phyloP scores from a whole-genome alignment of 2,113 vertebrate species.

The Amphiprion percula region DNA sequence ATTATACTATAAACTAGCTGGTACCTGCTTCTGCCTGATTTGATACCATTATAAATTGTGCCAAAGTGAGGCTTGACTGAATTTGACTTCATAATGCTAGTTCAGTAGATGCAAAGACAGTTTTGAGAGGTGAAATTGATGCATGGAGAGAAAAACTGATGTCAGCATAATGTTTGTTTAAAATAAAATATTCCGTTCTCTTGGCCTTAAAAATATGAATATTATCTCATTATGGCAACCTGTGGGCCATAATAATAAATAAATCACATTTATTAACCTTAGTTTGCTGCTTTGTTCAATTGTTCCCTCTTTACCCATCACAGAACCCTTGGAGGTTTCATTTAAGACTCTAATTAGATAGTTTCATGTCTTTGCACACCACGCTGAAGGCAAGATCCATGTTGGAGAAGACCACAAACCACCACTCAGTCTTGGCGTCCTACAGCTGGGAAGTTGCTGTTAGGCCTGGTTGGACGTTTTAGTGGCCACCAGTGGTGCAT shows the following conservation, averaged over 20 bases:
- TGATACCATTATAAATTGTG: no score
- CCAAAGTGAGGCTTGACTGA: no score
- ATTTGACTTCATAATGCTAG: no score
- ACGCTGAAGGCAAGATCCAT: conserved; percentile 32
- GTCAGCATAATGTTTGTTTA: no score
- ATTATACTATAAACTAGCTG: no score
- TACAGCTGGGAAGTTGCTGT: conserved; percentile 15
- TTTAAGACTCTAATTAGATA: conserved; percentile 21
- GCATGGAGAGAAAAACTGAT: no score
- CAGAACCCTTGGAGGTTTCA: conserved; percentile 1
- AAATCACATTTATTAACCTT: no score
- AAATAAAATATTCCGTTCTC: not conserved
- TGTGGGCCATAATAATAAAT: no score
- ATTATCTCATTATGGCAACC: not conserved
- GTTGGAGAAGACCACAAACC: conserved; percentile 58
- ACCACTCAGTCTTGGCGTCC: not conserved
- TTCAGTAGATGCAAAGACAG: no score
- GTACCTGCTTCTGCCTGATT: no score
- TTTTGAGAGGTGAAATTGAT: no score
- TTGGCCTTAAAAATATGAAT: not conserved
- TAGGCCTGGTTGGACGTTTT: conserved; percentile 21
- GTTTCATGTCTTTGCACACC: conserved; percentile 32
- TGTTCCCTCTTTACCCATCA: not conserved
- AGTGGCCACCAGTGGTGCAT: conserved; percentile 23
- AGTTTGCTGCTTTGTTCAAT: no score